Evolutionary conservation across 2,888 invertebrate genomes (phyloP).

Genomic region (Pseudoips prasinana): DNA sequence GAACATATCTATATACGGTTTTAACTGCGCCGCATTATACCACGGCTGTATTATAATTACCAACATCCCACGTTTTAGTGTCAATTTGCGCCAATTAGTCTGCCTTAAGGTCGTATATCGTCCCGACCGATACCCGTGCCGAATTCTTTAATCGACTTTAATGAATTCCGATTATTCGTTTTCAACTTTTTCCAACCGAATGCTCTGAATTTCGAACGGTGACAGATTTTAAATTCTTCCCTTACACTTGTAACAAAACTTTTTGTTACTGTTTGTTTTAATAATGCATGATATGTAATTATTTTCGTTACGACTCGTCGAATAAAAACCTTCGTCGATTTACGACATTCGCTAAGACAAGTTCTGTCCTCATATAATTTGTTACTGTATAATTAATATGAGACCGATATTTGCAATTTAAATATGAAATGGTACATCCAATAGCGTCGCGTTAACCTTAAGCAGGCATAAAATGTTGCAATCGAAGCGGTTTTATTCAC

Average conservation of each 20-base stretch:
- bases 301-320: slow-evolving; percentile 62
- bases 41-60: slow-evolving; percentile 47
- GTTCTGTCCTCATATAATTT: slow-evolving; percentile 31
- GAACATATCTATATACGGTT: slow-evolving; percentile 23
- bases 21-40: slow-evolving; percentile 32
- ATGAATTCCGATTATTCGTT: slow-evolving; percentile 66
- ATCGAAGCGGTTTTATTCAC: slow-evolving; percentile 41
- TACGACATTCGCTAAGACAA: slow-evolving; percentile 40
- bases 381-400: slow-evolving; percentile 35
- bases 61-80: slow-evolving; percentile 49
- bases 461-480: slow-evolving; percentile 31
- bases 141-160: slow-evolving; percentile 67
- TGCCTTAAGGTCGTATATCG: slow-evolving; percentile 50
- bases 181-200: slow-evolving; percentile 63
- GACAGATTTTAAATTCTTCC: slow-evolving; percentile 80
- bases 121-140: slow-evolving; percentile 42
- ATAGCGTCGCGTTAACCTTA: slow-evolving; percentile 28
- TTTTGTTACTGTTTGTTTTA: slow-evolving; percentile 62
- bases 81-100: slow-evolving; percentile 61
- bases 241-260: slow-evolving; percentile 73
- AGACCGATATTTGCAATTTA: slow-evolving; percentile 34
- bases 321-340: slow-evolving; percentile 50
- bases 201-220: slow-evolving; percentile 74
- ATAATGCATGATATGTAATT: slow-evolving; percentile 77
- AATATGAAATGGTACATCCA: slow-evolving; percentile 35